phyloP scores from a whole-genome alignment of 2,888 invertebrate genomes.

The Netelia melanura region DNA sequence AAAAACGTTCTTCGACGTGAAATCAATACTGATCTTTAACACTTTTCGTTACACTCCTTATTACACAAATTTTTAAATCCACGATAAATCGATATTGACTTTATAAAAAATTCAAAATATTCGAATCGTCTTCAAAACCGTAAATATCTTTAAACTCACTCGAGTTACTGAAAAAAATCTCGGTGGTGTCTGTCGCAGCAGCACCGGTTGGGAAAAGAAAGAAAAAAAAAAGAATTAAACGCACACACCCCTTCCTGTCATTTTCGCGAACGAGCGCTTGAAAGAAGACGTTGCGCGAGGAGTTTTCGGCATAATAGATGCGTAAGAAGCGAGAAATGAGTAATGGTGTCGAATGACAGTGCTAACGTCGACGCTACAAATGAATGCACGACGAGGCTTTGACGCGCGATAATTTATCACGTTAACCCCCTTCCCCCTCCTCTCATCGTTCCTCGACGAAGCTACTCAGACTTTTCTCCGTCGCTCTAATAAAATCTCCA shows the following conservation, averaged over 20 bases:
- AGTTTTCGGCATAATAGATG: slow-evolving; percentile 51
- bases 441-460: slow-evolving; percentile 54
- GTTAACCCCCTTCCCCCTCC: slow-evolving; percentile 62
- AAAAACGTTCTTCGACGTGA: slow-evolving; percentile 4
- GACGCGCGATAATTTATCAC: slow-evolving; percentile 84
- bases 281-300: slow-evolving; percentile 53
- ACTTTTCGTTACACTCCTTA: background rate
- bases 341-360: slow-evolving; percentile 83
- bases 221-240: slow-evolving; percentile 58
- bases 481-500: slow-evolving; percentile 45
- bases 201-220: slow-evolving; percentile 52
- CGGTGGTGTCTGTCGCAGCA: slow-evolving; percentile 56
- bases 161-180: slow-evolving; percentile 49
- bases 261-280: slow-evolving; percentile 33
- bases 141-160: slow-evolving; percentile 20
- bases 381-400: slow-evolving; percentile 83
- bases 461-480: slow-evolving; percentile 54
- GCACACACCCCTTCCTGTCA: background rate
- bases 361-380: slow-evolving; percentile 82
- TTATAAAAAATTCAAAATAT: too few relatives aligned
- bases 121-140: background rate
- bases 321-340: slow-evolving; percentile 77
- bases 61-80: too few relatives aligned
- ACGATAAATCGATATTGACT: too few relatives aligned
- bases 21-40: too few relatives aligned